Evolutionary conservation across 1,140 invertebrate genomes (phyloP).

Genomic region (Apocrypta bakeri): DNA sequence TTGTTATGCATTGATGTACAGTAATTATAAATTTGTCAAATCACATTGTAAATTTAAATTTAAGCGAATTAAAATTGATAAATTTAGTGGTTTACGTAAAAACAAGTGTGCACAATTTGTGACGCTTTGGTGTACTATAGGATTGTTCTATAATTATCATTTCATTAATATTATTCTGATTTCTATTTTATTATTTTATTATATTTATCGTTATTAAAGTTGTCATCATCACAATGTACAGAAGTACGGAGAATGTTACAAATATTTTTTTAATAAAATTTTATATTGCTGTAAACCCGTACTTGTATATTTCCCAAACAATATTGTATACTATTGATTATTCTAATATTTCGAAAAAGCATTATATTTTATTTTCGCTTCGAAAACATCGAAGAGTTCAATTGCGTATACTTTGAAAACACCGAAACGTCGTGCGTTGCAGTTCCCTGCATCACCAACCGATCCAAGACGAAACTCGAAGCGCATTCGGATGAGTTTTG

Average conservation of each 20-base stretch:
- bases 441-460: background rate
- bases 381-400: no score
- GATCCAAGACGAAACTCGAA: background rate
- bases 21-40: constrained; percentile 46
- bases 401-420: background rate
- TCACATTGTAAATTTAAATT: constrained; percentile 48
- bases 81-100: constrained; percentile 20
- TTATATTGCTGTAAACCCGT: constrained; percentile 46
- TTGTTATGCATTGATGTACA: constrained; percentile 45
- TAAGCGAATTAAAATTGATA: constrained; percentile 26
- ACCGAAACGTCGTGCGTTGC: background rate
- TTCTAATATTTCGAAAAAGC: no score
- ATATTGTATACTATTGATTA: no score
- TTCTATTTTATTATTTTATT: constrained; percentile 51
- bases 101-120: constrained; percentile 26
- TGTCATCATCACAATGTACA: constrained; percentile 49
- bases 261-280: constrained; percentile 54
- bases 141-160: constrained; percentile 47
- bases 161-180: constrained; percentile 41
- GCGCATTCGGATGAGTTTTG: background rate
- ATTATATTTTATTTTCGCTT: no score
- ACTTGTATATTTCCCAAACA: background rate
- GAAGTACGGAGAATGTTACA: constrained; percentile 48
- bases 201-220: constrained; percentile 48
- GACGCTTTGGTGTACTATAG: constrained; percentile 42